These are phyloP conservation scores for Podarcis siculus DNA, from an alignment of 2,797 vertebrate species.

Conservation along the genomic window DNA sequence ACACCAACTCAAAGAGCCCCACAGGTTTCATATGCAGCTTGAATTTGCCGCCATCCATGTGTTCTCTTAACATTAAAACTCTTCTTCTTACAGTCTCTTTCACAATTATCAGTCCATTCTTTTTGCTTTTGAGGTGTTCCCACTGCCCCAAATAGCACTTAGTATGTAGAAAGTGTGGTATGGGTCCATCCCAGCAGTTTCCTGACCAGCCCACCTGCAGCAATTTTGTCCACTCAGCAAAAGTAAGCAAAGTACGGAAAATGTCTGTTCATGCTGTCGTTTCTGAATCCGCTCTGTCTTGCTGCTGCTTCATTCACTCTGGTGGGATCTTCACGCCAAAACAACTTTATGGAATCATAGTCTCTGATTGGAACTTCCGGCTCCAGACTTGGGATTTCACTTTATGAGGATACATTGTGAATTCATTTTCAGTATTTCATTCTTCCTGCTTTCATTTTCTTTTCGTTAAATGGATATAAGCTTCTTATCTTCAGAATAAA, in stretches of 20 bases:
- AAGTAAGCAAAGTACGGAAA: neutral
- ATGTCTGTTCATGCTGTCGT: neutral
- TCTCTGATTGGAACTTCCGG: neutral
- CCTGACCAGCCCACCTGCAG: neutral
- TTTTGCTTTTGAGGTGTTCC: conserved; percentile 14
- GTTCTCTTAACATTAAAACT: conserved; percentile 35
- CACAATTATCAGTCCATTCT: conserved; percentile 20
- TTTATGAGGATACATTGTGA: neutral
- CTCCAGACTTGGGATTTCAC: neutral
- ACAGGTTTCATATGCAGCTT: conserved; percentile 30
- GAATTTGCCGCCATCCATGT: conserved; percentile 24
- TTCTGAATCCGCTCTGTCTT: neutral
- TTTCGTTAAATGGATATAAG: neutral
- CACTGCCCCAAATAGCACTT: neutral
- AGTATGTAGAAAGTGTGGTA: neutral
- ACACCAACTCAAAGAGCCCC: conserved; percentile 43
- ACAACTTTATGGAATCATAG: neutral
- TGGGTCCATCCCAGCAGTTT: neutral
- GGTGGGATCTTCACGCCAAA: neutral
- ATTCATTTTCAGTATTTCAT: conserved; percentile 7
- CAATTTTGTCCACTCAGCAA: neutral
- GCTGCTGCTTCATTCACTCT: neutral
- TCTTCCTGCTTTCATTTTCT: conserved; percentile 14
- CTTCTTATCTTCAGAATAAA: conserved; percentile 8
- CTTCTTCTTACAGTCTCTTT: conserved; percentile 31